A percentile compares a stretch with the other conserved stretches of the same genome.
These are phyloP conservation scores for Brachycybe producta DNA, from an alignment of 2,888 invertebrate species.

Conservation along the genomic window DNA sequence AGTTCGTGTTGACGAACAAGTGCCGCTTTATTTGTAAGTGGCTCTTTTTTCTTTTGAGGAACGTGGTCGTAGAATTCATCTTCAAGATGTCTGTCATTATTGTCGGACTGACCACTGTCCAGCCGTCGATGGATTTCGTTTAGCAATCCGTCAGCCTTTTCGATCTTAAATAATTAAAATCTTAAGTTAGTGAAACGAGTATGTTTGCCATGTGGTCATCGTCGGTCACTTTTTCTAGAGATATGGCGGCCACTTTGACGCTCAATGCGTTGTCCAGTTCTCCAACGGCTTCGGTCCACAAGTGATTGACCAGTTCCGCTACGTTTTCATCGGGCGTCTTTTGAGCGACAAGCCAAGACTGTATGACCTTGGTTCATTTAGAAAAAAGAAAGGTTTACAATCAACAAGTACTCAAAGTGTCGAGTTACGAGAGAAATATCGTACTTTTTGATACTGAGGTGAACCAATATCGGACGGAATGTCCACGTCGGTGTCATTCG, in stretches of 20 bases:
- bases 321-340: slow-evolving; percentile 3
- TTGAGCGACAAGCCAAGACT: slow-evolving; percentile 1
- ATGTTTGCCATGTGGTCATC: neutral
- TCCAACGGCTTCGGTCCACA: slow-evolving; percentile 10
- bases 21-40: neutral
- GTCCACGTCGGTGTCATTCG: neutral
- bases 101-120: neutral
- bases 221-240: neutral
- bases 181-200: neutral
- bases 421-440: no score
- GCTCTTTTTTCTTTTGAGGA: neutral
- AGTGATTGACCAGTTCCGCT: slow-evolving; percentile 1
- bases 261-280: neutral
- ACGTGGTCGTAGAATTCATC: neutral
- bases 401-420: neutral
- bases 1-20: neutral
- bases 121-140: slow-evolving; percentile 1
- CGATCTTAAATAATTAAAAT: slow-evolving; percentile 1
- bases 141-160: slow-evolving; percentile 6
- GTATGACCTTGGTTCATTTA: neutral
- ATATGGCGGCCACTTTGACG: slow-evolving; percentile 1
- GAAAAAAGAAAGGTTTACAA: neutral
- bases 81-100: neutral
- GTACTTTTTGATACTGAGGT: slow-evolving; percentile 5
- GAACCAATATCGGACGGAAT: slow-evolving; percentile 7